Evolutionary conservation across 1,140 invertebrate species (phyloP).

Genomic region (Zaprionus africanus): DNA sequence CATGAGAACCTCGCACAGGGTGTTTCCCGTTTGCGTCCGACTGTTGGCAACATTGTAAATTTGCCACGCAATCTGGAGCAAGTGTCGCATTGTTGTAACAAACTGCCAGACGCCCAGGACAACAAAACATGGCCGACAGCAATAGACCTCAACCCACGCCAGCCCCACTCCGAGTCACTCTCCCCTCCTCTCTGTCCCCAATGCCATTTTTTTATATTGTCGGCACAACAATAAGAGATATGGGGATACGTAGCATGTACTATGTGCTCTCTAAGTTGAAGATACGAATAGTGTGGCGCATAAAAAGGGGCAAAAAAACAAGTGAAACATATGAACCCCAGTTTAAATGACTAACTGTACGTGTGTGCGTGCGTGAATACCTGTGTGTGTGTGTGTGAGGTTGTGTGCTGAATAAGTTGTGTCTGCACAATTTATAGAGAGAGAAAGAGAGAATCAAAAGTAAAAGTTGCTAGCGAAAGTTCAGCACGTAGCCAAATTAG

Average conservation of each 20-base stretch:
- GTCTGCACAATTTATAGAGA: slow-evolving; percentile 35
- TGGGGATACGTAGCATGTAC: background rate
- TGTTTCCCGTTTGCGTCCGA: background rate
- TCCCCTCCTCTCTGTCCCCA: background rate
- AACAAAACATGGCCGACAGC: slow-evolving; percentile 52
- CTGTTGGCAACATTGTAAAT: slow-evolving; percentile 71
- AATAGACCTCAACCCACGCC: slow-evolving; percentile 13
- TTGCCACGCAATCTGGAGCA: slow-evolving; percentile 80
- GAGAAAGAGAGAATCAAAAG: slow-evolving; percentile 33
- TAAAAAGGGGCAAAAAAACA: slow-evolving; percentile 20
- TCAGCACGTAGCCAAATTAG: slow-evolving; percentile 40
- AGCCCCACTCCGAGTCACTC: background rate
- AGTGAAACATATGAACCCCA: slow-evolving; percentile 61
- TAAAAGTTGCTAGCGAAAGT: slow-evolving; percentile 53
- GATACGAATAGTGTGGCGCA: slow-evolving; percentile 31
- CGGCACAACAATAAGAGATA: slow-evolving; percentile 36
- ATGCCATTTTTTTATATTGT: slow-evolving; percentile 23
- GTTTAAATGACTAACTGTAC: slow-evolving; percentile 31
- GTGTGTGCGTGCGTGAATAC: slow-evolving; percentile 1
- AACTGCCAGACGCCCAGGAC: slow-evolving; percentile 44
- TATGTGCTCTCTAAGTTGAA: slow-evolving; percentile 21
- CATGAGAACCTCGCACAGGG: slow-evolving; percentile 11
- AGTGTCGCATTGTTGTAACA: slow-evolving; percentile 79
- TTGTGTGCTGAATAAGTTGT: slow-evolving; percentile 37
- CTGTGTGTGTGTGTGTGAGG: slow-evolving; percentile 9